Evolutionary conservation across 2,797 vertebrate genomes (phyloP), one percentile per base, ranked within the genome.

Genomic region (Podarcis lilfordi): DNA sequence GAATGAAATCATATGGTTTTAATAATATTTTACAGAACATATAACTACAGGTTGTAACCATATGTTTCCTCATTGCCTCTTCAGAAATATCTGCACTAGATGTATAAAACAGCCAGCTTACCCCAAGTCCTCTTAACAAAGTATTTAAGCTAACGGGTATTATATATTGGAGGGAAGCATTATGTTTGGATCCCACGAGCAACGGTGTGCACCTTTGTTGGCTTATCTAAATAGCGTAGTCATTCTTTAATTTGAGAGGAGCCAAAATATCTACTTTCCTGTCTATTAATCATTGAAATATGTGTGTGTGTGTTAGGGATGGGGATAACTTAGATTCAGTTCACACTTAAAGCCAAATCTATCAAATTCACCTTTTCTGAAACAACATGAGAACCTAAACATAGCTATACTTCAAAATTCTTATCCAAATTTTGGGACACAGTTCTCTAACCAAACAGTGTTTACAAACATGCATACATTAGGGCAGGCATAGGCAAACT

Each of bases 11-110:
- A 96, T 94, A 91, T 96, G 95, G 93, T 89, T 95, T 95, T 88
- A 95, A 96, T 97, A 91, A 95, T 96, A 95, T 95, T 96, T 96
- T 96, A 96, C 88, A 93, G 91, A 94, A 92, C 91, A 94, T 95
- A 91, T 93, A 94, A 95, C 91, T 93, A 91, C 93, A 94, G 90
- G 92, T 94, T 93, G 86, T 92, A 95, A 96, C 96, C 94, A 93
- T 93, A 88, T 90, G 92, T 91, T 94, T 94, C 92, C 93, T 94
- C 92, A 94, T 88, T 93, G 91, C 91, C 94, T 92, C 88, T 93
- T 94, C 91, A 95, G 91, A 91, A 93, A 93, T 96, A 94, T 94
- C 88, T 92, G 92, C 87, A 89, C 89, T 61, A n/a, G 43, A n/a
- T 27, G 2, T 23, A 75, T 68, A 40, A 78, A 68, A 59, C 55